These are phyloP conservation scores for Erethizon dorsatum DNA, from an alignment of 2,797 vertebrate genomes.

Conservation along the genomic window DNA sequence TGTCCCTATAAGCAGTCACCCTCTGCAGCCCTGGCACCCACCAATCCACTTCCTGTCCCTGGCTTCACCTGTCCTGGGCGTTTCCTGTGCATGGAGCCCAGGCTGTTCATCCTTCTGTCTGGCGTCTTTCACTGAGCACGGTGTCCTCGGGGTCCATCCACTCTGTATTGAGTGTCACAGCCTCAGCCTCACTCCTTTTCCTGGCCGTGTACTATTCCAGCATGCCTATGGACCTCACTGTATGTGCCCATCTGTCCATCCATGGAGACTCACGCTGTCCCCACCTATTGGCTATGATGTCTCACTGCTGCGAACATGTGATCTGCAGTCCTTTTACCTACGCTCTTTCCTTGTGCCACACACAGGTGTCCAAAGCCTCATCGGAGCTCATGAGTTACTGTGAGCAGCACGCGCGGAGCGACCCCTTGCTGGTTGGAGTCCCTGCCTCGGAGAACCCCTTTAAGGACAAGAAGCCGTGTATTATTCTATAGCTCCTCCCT, in stretches of 20 bases:
- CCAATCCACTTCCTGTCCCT: background rate
- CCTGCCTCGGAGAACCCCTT: slow-evolving; percentile 98
- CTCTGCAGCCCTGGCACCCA: background rate
- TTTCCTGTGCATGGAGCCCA: accelerated
- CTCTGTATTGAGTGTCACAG: accelerated
- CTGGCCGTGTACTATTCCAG: background rate
- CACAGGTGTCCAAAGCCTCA: slow-evolving; percentile 96
- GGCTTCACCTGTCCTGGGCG: accelerated
- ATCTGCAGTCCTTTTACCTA: background rate
- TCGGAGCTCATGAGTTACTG: slow-evolving; percentile 98
- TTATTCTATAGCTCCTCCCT: slow-evolving; percentile 94
- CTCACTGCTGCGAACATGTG: accelerated
- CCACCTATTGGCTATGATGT: accelerated
- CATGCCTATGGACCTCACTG: accelerated
- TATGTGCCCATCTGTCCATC: accelerated
- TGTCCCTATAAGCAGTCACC: background rate
- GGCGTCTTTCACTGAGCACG: background rate
- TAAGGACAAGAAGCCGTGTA: slow-evolving; percentile 99
- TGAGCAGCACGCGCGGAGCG: slow-evolving; percentile 96
- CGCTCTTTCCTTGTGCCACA: background rate
- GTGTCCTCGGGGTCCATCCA: accelerated
- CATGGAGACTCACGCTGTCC: accelerated
- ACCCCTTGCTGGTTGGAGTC: slow-evolving; percentile 97
- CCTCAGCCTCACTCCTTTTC: background rate
- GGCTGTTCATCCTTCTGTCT: background rate